Percentiles rank a stretch among this genome's conserved stretches.
These are phyloP conservation scores for Ichneumoninae sp. DNA, from an alignment of 2,888 invertebrate genomes.

Conservation along the genomic window DNA sequence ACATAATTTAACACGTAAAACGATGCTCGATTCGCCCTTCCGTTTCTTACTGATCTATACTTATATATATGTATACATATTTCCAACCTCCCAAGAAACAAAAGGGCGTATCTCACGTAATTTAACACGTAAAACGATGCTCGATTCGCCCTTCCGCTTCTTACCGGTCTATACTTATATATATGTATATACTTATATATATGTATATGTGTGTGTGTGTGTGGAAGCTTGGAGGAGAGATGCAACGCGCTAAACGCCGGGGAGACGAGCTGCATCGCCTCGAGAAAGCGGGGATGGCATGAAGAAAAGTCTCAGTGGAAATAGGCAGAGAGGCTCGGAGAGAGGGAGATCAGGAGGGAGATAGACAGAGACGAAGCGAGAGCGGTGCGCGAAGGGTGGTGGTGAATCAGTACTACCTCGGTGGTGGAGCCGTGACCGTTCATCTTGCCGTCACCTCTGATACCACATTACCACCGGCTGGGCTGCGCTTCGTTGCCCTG, in stretches of 20 bases:
- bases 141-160: too few relatives aligned
- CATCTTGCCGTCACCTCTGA: conserved; percentile 82
- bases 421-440: conserved; percentile 81
- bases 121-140: too few relatives aligned
- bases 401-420: conserved; percentile 77
- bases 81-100: too few relatives aligned
- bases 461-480: conserved; percentile 78
- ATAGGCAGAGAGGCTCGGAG: conserved; percentile 15
- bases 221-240: neutral
- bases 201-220: neutral
- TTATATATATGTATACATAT: too few relatives aligned
- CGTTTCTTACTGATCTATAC: too few relatives aligned
- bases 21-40: too few relatives aligned
- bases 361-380: conserved; percentile 6
- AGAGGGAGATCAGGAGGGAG: neutral
- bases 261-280: neutral
- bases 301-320: conserved; percentile 37
- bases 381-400: conserved; percentile 31
- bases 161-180: too few relatives aligned
- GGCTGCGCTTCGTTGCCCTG: conserved; percentile 63
- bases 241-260: neutral
- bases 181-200: too few relatives aligned
- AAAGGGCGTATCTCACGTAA: too few relatives aligned
- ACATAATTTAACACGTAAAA: too few relatives aligned
- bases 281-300: neutral